phyloP scores from a whole-genome alignment of 2,113 vertebrate genomes.

The Callipepla squamata region DNA sequence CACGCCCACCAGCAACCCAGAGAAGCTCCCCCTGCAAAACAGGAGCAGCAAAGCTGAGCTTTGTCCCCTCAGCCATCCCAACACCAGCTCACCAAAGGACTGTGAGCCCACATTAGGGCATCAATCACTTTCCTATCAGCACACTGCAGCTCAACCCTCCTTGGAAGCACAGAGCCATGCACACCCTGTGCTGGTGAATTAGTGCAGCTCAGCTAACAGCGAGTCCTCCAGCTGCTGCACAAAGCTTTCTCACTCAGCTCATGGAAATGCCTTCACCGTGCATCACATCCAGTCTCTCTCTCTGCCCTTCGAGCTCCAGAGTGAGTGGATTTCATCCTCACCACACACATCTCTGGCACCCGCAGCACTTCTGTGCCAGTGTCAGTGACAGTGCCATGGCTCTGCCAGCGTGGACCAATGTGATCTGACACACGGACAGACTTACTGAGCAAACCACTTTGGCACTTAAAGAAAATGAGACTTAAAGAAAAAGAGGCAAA shows the following conservation, averaged over 20 bases:
- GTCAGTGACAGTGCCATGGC: rapidly evolving
- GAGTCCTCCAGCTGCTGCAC: background rate
- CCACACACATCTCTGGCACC: background rate
- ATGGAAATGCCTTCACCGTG: background rate
- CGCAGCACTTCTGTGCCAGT: background rate
- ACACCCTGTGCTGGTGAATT: background rate
- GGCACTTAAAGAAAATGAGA: background rate
- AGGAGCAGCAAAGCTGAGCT: background rate
- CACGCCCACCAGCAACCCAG: background rate
- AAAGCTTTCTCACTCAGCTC: background rate
- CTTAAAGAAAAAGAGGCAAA: background rate
- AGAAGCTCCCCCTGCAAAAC: background rate
- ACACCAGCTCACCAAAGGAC: background rate
- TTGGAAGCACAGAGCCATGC: background rate
- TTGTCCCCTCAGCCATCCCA: background rate
- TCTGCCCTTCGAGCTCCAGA: rapidly evolving
- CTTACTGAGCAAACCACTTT: background rate
- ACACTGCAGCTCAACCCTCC: background rate
- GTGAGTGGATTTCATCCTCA: background rate
- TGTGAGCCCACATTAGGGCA: background rate
- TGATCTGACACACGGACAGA: background rate
- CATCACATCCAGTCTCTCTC: background rate
- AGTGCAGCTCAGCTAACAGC: background rate
- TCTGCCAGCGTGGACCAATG: background rate
- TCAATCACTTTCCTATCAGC: background rate